Conservation (phyloP, 2,113 vertebrate genomes). For the Argyrosomus japonicus region DNA sequence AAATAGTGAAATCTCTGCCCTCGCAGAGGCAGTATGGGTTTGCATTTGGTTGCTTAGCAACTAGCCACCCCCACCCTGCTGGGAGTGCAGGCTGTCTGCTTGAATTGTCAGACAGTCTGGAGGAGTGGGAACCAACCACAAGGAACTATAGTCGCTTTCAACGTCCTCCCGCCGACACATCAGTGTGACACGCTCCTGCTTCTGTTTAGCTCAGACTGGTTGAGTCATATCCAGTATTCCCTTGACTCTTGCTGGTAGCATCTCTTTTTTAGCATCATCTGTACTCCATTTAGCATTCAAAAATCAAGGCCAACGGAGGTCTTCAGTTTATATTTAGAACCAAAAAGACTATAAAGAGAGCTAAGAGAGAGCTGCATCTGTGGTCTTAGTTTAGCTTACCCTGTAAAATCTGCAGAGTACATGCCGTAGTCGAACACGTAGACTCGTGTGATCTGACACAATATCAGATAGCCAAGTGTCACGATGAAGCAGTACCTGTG, state of each 20-base stretch:
- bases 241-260: neutral
- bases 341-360: neutral
- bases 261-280: conserved; percentile 1
- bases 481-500: conserved; percentile 96
- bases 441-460: conserved; percentile 97
- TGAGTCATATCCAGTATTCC: conserved; percentile 1
- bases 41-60: conserved; percentile 75
- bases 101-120: conserved; percentile 70
- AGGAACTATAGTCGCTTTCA: conserved; percentile 32
- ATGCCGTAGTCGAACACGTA: conserved; percentile 99
- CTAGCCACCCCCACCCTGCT: conserved; percentile 68
- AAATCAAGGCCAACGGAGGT: neutral
- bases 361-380: neutral
- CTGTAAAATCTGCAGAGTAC: conserved; percentile 98
- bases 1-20: conserved; percentile 52
- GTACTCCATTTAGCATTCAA: neutral
- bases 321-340: neutral
- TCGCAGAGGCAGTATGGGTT: conserved; percentile 53
- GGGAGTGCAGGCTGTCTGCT: conserved; percentile 66
- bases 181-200: conserved; percentile 37
- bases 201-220: conserved; percentile 7
- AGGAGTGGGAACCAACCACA: conserved; percentile 57
- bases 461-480: conserved; percentile 95
- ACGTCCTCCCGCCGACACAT: conserved; percentile 28
- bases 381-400: conserved; percentile 86